Conservation (phyloP, 2,797 vertebrate species). For the Acanthurus lineatus region DNA sequence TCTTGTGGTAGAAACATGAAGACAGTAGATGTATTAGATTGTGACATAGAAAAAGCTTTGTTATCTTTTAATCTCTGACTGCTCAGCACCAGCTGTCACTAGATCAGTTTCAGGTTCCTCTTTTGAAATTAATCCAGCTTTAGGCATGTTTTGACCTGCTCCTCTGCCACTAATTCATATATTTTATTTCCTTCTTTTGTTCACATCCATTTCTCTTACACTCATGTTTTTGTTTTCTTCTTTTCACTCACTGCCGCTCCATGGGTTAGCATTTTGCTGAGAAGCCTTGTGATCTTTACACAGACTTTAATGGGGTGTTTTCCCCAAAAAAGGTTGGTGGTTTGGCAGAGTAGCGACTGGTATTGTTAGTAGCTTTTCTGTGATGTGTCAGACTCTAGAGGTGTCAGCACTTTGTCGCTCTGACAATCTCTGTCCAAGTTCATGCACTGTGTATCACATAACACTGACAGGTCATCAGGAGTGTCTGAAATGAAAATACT, state of each 20-base stretch:
- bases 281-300: constrained; percentile 92
- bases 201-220: constrained; percentile 52
- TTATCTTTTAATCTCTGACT: constrained; percentile 38
- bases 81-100: constrained; percentile 29
- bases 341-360: constrained; percentile 56
- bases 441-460: neutral
- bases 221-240: constrained; percentile 54
- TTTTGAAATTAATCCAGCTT: constrained; percentile 38
- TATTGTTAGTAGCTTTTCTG: constrained; percentile 38
- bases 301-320: constrained; percentile 94
- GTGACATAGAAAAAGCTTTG: constrained; percentile 15
- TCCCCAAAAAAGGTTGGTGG: constrained; percentile 95
- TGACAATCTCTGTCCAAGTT: constrained; percentile 6
- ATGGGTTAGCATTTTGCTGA: constrained; percentile 88
- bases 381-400: constrained; percentile 34
- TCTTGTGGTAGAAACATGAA: constrained; percentile 32
- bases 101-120: constrained; percentile 32
- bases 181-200: constrained; percentile 20
- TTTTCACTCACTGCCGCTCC: constrained; percentile 72
- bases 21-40: constrained; percentile 1
- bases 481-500: constrained; percentile 17
- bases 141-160: neutral
- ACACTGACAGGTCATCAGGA: neutral
- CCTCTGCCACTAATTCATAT: constrained; percentile 13
- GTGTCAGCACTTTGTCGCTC: constrained; percentile 16